These are phyloP conservation scores for Drosophila nikananu DNA, from an alignment of 1,140 invertebrate species.

Conservation along the genomic window DNA sequence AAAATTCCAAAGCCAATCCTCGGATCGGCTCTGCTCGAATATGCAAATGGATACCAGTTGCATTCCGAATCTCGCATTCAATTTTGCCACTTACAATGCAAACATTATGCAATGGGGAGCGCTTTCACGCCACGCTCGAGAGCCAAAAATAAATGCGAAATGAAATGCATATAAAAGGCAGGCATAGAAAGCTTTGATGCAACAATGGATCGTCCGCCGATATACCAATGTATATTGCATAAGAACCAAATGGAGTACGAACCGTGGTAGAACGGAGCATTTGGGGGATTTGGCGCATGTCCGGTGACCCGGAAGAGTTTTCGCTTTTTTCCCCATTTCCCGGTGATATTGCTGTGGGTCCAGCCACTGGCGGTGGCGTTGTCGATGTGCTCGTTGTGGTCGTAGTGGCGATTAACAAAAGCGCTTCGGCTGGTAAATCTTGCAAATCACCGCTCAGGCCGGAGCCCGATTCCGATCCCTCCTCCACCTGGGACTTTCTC, in stretches of 20 bases:
- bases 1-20: not conserved
- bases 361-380: conserved; percentile 9
- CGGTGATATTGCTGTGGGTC: conserved; percentile 26
- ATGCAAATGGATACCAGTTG: conserved; percentile 29
- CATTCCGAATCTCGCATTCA: conserved; percentile 51
- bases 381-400: conserved; percentile 33
- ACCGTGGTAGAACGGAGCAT: conserved; percentile 65
- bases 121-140: conserved; percentile 76
- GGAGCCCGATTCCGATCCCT: not conserved
- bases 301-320: conserved; percentile 62
- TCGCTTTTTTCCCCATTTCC: conserved; percentile 9
- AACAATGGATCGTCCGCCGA: conserved; percentile 19
- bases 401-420: conserved; percentile 61
- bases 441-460: conserved; percentile 38
- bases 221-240: conserved; percentile 45
- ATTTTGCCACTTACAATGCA: conserved; percentile 69
- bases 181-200: conserved; percentile 61
- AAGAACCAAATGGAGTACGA: conserved; percentile 51
- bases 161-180: conserved; percentile 56
- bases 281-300: conserved; percentile 34
- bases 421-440: conserved; percentile 36
- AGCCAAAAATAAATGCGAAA: conserved; percentile 63
- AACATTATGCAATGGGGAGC: conserved; percentile 49
- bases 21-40: not conserved
- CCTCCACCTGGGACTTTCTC: conserved; percentile 28